Base-by-base conservation (phyloP, 2,888 invertebrate species). In the Pollenia amentaria region DNA sequence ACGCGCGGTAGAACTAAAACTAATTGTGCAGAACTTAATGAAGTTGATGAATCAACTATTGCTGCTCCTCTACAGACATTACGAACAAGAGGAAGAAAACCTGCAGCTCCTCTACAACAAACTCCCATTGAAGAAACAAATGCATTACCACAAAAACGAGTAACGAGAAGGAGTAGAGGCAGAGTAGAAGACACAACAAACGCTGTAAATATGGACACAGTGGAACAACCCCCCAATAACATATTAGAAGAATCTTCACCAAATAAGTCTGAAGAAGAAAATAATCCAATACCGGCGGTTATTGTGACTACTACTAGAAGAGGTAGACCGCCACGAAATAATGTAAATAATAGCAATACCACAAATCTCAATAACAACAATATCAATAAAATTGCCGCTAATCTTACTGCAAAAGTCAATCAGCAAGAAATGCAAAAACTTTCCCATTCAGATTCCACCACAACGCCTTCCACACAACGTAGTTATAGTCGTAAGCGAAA, bases 401-500 rank as follows among this genome's bases (percentile, higher is more conserved):
- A 82, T 88, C 80, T 92, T 40, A 91, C 92, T 10, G 91, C 91
- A 38, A 92, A 91, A 42, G 90, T 91, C 12, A 84, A 87, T 73
- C 87, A 77, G 16, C 70, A 87, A 65, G 87, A 80, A 64, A 79
- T 16, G 10, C 80, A 69, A 21, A 87, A 87, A 55, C 53, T 55
- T 16, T 67, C 80, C 8, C 44, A 73, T 14, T 53, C 75, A 8
- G 84, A 81, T 38, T 51, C 65, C 18, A 57, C 86, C 44, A 76
- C 55, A 67, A 73, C 85, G 29, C 65, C 86, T 38, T 85, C 81
- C 55, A 84, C 82, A 77, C 88, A 89, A 53, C 89, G 92, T 18
- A 93, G 91, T 84, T 93, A 93, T 80, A 91, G 91, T 1, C 91
- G 93, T n/a, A 93, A 93, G 82, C 90, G 93, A 3, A 93, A 93